Conservation (phyloP, 2,888 invertebrate genomes). For the Heliconius cydno region DNA sequence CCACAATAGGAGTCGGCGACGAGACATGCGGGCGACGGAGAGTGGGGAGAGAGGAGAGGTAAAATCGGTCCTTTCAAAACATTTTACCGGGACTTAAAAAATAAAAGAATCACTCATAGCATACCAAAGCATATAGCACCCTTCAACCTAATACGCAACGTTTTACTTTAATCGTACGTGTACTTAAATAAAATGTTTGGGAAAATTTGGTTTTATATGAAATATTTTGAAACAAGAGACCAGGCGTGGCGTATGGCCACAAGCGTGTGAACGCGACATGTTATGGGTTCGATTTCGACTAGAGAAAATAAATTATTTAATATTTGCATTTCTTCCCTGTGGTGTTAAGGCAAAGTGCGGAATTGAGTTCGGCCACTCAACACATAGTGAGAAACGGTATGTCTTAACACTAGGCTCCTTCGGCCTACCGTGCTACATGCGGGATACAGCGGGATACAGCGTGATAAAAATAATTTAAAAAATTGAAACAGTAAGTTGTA, state of each 20-base stretch:
- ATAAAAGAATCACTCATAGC: conserved; percentile 64
- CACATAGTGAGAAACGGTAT: too few relatives aligned
- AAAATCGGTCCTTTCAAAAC: conserved; percentile 83
- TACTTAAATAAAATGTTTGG: conserved; percentile 3
- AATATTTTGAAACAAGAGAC: background rate
- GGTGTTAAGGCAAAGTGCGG: too few relatives aligned
- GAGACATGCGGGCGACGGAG: conserved; percentile 68
- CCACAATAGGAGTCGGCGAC: conserved; percentile 69
- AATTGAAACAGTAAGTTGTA: conserved; percentile 14
- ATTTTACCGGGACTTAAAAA: conserved; percentile 76
- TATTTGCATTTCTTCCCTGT: too few relatives aligned
- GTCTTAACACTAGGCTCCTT: too few relatives aligned
- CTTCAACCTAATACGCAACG: conserved; percentile 55
- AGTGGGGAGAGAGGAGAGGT: conserved; percentile 70
- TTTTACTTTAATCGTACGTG: conserved; percentile 22
- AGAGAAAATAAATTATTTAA: too few relatives aligned
- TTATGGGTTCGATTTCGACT: too few relatives aligned
- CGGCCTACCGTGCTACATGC: too few relatives aligned
- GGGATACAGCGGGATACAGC: too few relatives aligned
- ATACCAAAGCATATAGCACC: conserved; percentile 56
- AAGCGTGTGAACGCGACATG: too few relatives aligned
- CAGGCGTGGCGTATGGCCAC: too few relatives aligned
- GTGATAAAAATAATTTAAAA: too few relatives aligned
- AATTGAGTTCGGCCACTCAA: too few relatives aligned
- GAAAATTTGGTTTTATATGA: conserved; percentile 6